Base-by-base conservation (phyloP, 2,888 invertebrate species). In the Chorisops tibialis region DNA sequence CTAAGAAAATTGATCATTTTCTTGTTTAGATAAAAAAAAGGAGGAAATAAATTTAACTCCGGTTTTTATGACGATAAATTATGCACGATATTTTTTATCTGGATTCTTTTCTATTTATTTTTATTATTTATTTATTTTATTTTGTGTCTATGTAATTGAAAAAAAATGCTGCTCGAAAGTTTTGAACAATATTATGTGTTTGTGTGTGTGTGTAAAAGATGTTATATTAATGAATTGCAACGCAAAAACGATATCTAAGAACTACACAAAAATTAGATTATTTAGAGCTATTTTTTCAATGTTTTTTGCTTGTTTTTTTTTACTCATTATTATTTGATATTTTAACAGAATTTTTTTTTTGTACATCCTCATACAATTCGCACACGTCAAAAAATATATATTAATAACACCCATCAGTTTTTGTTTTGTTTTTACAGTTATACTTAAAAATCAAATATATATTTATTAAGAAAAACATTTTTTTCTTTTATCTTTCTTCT, bases 331-430 rank as follows among this genome's bases (percentile, higher is more conserved):
- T 52, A 19, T 30, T 43, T 56, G 43, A 45, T 56, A 21, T 52
- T 22, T 38, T 56, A 56, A 56, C 56, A 56, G 45, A n/a, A n/a
- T n/a, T n/a, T 56, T 56, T 56, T 24, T 56, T 56, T 56, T 56
- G 56, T 56, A 56, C 56, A 56, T 56, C 43, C 41, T 56, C 56
- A 56, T 56, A 56, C 56, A 56, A 30, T 24, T 45, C 56, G 43
- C 56, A 56, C 45, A 56, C 56, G 56, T 56, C 56, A 56, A 56
- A 56, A 45, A 56, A 56, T 47, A 47, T 41, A 50, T 56, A 56
- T 56, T 45, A 56, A n/a, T 56, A 56, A 56, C 56, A 56, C 56
- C 56, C 56, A 45, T 56, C 30, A 30, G 30, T 30, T 30, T 30
- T 30, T 30, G 5, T 30, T 30, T 30, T 30, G 30, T 54, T 56